Conservation (phyloP, 2,888 invertebrate species). For the Sphecodes monilicornis region DNA sequence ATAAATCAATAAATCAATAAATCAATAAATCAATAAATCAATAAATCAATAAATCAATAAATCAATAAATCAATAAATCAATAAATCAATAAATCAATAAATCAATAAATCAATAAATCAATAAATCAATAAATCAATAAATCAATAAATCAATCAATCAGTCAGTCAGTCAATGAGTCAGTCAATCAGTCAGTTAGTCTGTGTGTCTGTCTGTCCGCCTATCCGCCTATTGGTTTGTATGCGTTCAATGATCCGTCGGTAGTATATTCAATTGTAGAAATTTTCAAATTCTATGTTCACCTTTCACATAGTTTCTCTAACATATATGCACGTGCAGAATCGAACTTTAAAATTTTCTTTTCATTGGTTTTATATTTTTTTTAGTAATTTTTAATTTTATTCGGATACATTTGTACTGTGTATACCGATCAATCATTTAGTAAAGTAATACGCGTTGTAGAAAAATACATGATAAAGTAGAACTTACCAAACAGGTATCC, state of each 20-base stretch:
- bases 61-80: too few relatives aligned
- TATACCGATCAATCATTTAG: not conserved
- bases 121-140: too few relatives aligned
- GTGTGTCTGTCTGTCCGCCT: constrained; percentile 32
- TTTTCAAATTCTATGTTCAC: not conserved
- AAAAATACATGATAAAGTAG: not conserved
- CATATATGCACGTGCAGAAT: not conserved
- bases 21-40: too few relatives aligned
- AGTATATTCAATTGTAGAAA: not conserved
- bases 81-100: too few relatives aligned
- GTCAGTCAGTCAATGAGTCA: constrained; percentile 38
- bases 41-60: too few relatives aligned
- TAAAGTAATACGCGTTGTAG: not conserved
- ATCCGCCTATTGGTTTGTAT: not conserved
- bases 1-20: too few relatives aligned
- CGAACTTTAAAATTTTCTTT: not conserved
- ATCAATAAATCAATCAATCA: too few relatives aligned
- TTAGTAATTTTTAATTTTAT: not conserved
- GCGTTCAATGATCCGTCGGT: not conserved
- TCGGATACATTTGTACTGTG: not conserved
- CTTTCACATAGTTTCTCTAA: not conserved
- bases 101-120: too few relatives aligned
- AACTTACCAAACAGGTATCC: constrained; percentile 79
- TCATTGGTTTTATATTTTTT: not conserved
- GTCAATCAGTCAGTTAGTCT: constrained; percentile 31